These are phyloP conservation scores for Blastobasis lacticolella DNA, from an alignment of 2,888 invertebrate genomes.

Conservation along the genomic window DNA sequence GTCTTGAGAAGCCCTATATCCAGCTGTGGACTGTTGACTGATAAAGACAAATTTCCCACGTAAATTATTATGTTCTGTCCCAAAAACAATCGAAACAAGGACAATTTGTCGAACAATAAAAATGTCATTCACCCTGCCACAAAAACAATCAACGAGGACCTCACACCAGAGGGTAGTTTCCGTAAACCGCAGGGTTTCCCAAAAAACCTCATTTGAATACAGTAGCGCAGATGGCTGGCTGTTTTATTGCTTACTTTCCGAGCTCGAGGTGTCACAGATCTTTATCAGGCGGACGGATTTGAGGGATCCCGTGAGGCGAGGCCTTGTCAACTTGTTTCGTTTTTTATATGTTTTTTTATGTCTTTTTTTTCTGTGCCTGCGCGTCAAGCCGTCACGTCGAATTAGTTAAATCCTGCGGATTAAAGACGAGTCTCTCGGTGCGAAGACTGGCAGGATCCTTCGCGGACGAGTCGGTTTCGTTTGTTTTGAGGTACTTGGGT, in stretches of 20 bases:
- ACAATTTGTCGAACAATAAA: conserved; percentile 31
- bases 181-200: conserved; percentile 46
- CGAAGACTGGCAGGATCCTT: conserved; percentile 10
- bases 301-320: conserved; percentile 61
- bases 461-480: too few species aligned
- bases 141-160: conserved; percentile 33
- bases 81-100: too few species aligned
- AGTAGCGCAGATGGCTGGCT: conserved; percentile 53
- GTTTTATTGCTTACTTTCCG: conserved; percentile 35
- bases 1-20: too few species aligned
- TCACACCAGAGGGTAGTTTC: conserved; percentile 52
- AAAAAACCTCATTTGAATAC: conserved; percentile 63
- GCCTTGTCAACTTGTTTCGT: conserved; percentile 43
- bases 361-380: conserved; percentile 37
- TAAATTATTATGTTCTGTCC: too few species aligned
- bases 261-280: conserved; percentile 64
- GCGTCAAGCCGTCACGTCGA: conserved; percentile 65
- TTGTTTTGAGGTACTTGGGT: too few species aligned
- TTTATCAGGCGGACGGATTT: conserved; percentile 64
- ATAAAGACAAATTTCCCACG: too few species aligned
- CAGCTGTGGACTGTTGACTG: too few species aligned
- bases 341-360: conserved; percentile 25
- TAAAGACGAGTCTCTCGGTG: conserved; percentile 46
- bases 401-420: conserved; percentile 65
- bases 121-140: conserved; percentile 37